Base-by-base conservation (phyloP, 2,888 invertebrate genomes). In the Drosophila anomelani region DNA sequence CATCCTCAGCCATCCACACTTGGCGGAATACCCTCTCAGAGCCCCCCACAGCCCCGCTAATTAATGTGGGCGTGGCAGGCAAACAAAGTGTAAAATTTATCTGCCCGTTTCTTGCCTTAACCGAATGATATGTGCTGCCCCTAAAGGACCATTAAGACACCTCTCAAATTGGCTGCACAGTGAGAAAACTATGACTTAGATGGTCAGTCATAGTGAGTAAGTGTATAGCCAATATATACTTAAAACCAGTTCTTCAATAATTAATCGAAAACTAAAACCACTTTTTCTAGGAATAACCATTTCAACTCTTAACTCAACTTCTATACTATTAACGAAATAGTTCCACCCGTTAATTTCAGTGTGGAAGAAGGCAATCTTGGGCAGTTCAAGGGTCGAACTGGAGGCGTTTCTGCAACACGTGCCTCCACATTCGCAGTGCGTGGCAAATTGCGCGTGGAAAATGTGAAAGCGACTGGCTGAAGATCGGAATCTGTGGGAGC, bases 401-500 rank as follows among this genome's bases (percentile, higher is more conserved):
- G 12, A 66, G 64, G 51, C 64, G 64, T 66, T 66, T 51, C 76
- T 44, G 49, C 54, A 75, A 66, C 71, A 71, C 71, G 71, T 75
- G 71, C 71, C 75, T 23, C 75, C 41, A 43, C 67, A 66, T 66
- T 49, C 75, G 55, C 55, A 67, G 62, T 63, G 71, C 79, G 73
- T 84, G 53, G 51, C 60, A 68, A 79, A 81, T 81, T 88, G 63
- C 69, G 56, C 76, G 46, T 57, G 63, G 56, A 66, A 81, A 64
- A 76, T 64, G 89, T 81, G 89, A 82, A 89, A 89, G 89, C 89
- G 88, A 66, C 71, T n/a, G 72, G 64, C 74, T 71, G 85, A 20
- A 76, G 76, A 72, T 72, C 72, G 76, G 69, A 68, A 76, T 57
- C 69, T 68, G 53, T 47, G 57, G 41, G 23, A 64, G 67, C 72